phyloP scores from a whole-genome alignment of 1,140 invertebrate genomes.

The Hylyphantes graminicola region DNA sequence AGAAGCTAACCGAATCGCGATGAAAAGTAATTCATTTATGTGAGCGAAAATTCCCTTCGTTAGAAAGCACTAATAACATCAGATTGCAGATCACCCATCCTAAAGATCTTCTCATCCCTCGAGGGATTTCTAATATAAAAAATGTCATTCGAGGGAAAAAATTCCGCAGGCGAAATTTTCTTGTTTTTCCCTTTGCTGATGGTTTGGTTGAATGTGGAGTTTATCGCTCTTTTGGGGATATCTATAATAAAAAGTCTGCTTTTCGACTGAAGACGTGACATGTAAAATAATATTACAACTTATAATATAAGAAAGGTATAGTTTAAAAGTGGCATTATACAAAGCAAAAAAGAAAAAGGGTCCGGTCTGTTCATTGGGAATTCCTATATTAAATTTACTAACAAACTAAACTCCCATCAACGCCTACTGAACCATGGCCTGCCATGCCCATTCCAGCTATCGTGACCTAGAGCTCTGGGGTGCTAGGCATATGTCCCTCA shows the following conservation, averaged over 20 bases:
- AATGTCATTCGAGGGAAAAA: not conserved
- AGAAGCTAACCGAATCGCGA: slow-evolving; percentile 9
- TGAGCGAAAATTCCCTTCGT: slow-evolving; percentile 27
- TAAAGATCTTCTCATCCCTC: slow-evolving; percentile 2
- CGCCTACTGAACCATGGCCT: too few species aligned
- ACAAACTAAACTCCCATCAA: too few species aligned
- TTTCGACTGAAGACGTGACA: not conserved
- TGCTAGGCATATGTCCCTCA: too few species aligned
- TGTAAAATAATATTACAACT: too few species aligned
- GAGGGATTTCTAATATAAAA: slow-evolving; percentile 18
- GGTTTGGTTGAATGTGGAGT: not conserved
- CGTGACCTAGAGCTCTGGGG: too few species aligned
- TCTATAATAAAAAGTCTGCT: not conserved
- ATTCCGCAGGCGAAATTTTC: slow-evolving; percentile 23
- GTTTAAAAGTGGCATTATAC: too few species aligned
- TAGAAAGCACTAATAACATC: slow-evolving; percentile 43
- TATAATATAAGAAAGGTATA: too few species aligned
- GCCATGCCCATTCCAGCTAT: too few species aligned
- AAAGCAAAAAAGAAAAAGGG: too few species aligned
- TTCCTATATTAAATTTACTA: too few species aligned
- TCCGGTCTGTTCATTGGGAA: too few species aligned
- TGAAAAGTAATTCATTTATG: slow-evolving; percentile 46
- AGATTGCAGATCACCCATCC: slow-evolving; percentile 30
- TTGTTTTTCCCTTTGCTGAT: not conserved
- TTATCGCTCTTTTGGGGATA: slow-evolving; percentile 37